Evolutionary conservation across 2,113 vertebrate species (phyloP).

Genomic region (cat (Felis catus)): DNA sequence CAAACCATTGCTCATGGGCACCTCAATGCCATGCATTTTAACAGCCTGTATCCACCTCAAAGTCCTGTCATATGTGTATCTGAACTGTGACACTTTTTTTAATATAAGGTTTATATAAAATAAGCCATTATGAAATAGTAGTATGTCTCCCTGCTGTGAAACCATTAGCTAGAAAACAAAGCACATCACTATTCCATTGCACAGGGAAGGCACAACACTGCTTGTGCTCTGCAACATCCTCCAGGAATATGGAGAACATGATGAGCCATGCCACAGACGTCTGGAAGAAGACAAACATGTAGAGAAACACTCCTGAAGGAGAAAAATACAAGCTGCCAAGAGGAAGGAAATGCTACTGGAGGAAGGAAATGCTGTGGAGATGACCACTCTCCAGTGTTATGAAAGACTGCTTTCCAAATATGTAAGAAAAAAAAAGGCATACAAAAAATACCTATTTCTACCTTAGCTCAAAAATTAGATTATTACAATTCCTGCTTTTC

Average conservation of each 20-base stretch:
- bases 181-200: neutral
- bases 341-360: neutral
- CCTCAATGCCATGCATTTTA: neutral
- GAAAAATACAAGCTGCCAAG: neutral
- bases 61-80: neutral
- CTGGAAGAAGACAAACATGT: neutral
- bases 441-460: neutral
- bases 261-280: neutral
- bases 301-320: neutral
- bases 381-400: neutral
- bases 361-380: neutral
- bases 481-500: neutral
- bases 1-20: neutral
- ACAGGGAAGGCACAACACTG: neutral
- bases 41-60: neutral
- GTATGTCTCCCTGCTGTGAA: neutral
- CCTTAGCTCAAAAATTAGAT: neutral
- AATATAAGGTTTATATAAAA: neutral
- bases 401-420: constrained; percentile 1
- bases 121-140: neutral
- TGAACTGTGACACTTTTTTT: neutral
- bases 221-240: neutral
- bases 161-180: neutral
- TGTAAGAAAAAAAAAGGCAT: neutral
- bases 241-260: neutral